These are phyloP conservation scores for Choloepus hoffmanni DNA, from an alignment of 2,113 vertebrate genomes.

Conservation along the genomic window DNA sequence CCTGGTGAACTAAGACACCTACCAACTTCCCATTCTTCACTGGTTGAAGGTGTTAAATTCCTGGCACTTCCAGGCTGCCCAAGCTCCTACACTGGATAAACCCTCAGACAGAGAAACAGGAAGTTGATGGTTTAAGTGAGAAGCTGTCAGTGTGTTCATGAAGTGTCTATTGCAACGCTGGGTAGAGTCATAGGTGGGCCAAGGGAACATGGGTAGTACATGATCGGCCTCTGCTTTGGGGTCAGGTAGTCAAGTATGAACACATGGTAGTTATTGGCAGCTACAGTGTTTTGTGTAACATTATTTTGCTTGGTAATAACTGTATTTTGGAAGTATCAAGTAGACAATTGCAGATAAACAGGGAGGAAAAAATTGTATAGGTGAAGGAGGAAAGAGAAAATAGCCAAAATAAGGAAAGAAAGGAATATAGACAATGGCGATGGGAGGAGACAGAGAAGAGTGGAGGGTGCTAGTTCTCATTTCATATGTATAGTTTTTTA, in stretches of 20 bases:
- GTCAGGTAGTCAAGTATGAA: not conserved
- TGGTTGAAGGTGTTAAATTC: not conserved
- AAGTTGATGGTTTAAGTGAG: not conserved
- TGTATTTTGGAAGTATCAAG: conserved; percentile 22
- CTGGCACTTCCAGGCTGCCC: not conserved
- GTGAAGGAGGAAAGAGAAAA: conserved; percentile 14
- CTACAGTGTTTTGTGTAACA: not conserved
- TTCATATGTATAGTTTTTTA: not conserved
- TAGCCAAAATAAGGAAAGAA: not conserved
- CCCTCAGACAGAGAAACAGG: not conserved
- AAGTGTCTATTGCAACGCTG: not conserved
- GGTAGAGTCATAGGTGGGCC: not conserved
- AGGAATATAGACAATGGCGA: not conserved
- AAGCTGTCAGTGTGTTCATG: not conserved
- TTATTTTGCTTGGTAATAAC: not conserved
- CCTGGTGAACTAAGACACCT: too few species aligned
- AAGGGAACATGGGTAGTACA: not conserved
- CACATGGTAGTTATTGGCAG: not conserved
- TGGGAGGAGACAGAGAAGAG: not conserved
- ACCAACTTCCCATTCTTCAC: not conserved
- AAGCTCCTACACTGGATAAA: not conserved
- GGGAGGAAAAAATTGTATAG: not conserved
- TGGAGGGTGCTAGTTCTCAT: not conserved
- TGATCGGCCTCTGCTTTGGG: not conserved
- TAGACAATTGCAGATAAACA: not conserved